These are phyloP conservation scores for Saimiri boliviensis DNA, from an alignment of 2,113 vertebrate genomes.

Conservation along the genomic window DNA sequence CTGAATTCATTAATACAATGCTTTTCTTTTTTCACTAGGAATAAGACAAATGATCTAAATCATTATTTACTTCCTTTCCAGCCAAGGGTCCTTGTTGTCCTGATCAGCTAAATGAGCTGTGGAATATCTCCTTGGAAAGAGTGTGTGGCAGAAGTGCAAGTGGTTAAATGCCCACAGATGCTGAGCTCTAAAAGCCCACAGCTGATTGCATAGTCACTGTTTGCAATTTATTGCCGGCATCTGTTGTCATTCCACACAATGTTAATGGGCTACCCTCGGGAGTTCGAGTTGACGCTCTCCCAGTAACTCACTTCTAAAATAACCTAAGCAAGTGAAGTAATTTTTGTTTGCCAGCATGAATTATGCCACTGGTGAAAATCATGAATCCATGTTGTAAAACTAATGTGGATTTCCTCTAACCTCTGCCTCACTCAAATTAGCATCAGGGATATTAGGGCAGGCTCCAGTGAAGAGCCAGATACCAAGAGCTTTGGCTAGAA, in stretches of 20 bases:
- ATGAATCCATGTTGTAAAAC: not conserved
- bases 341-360: constrained; percentile 54
- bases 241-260: not conserved
- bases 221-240: not conserved
- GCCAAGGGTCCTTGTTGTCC: not conserved
- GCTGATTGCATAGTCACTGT: not conserved
- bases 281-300: not conserved
- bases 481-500: not conserved
- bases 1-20: constrained; percentile 16
- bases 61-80: constrained; percentile 12
- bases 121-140: constrained; percentile 20
- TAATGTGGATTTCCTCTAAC: not conserved
- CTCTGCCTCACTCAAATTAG: not conserved
- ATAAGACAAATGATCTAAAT: not conserved
- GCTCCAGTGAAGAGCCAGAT: not conserved
- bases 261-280: not conserved
- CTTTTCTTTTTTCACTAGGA: not conserved
- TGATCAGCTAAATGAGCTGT: not conserved
- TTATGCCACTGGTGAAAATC: not conserved
- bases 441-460: not conserved
- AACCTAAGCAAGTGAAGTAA: constrained; percentile 6
- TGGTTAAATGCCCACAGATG: not conserved
- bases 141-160: not conserved
- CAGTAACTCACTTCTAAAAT: constrained; percentile 44
- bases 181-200: not conserved